Conservation (phyloP, 1,140 invertebrate genomes). For the Eufriesea mexicana region DNA sequence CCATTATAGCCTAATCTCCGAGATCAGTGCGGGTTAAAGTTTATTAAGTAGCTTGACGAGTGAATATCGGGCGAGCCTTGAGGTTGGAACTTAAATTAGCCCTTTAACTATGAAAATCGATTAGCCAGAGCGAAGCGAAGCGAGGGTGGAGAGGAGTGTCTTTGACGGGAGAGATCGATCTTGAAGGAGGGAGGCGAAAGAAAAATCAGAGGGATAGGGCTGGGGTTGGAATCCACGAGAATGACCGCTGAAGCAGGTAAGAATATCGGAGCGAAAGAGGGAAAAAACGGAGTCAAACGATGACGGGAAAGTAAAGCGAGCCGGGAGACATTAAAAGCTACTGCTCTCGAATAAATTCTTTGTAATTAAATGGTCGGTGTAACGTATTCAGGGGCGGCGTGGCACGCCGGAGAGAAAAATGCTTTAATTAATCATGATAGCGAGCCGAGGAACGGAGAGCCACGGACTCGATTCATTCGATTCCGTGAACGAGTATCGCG, state of each 20-base stretch:
- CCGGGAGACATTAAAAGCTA: constrained; percentile 6
- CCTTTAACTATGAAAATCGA: background rate
- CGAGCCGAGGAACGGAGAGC: background rate
- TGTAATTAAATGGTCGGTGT: constrained; percentile 22
- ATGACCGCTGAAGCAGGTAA: background rate
- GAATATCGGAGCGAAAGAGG: background rate
- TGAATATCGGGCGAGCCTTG: background rate
- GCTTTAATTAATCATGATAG: constrained; percentile 33
- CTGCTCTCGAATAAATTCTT: constrained; percentile 26
- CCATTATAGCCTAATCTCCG: background rate
- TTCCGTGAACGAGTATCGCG: constrained; percentile 5
- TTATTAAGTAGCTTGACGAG: background rate
- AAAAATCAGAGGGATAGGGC: too few species aligned
- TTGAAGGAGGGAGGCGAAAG: background rate
- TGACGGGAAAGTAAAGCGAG: background rate
- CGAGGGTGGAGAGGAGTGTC: too few species aligned
- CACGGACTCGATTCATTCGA: constrained; percentile 11
- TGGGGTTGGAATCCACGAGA: too few species aligned
- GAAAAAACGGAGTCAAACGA: background rate
- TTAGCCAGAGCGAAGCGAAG: background rate
- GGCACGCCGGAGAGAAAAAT: background rate
- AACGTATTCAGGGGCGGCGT: background rate
- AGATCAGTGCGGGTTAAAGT: background rate
- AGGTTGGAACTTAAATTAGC: background rate
- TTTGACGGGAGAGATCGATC: background rate